Evolutionary conservation across 1,140 invertebrate species (phyloP).

Genomic region (Drosophila mauritiana): DNA sequence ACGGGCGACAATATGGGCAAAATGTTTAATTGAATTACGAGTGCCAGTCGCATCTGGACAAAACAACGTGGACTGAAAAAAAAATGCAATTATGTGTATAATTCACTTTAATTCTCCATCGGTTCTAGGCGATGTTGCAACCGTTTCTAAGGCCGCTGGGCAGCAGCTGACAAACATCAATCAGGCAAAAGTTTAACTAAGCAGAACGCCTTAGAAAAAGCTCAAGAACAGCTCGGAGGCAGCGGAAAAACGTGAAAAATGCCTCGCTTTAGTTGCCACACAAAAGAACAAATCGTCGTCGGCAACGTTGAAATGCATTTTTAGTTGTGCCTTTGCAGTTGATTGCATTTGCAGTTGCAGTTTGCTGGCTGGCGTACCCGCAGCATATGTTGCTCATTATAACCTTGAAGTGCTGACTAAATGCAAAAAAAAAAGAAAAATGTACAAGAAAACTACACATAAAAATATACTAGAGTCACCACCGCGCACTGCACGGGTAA

Average conservation of each 20-base stretch:
- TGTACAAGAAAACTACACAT: constrained; percentile 32
- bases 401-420: constrained; percentile 70
- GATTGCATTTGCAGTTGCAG: constrained; percentile 60
- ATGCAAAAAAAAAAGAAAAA: constrained; percentile 38
- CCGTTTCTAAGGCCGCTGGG: constrained; percentile 58
- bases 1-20: constrained; percentile 55
- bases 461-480: constrained; percentile 43
- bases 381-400: constrained; percentile 75
- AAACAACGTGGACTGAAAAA: constrained; percentile 10
- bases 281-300: constrained; percentile 70
- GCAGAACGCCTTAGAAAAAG: constrained; percentile 69
- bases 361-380: constrained; percentile 24
- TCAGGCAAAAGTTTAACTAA: constrained; percentile 71
- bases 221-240: constrained; percentile 62
- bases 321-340: constrained; percentile 60
- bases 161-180: constrained; percentile 78
- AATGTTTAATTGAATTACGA: constrained; percentile 78
- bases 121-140: constrained; percentile 52
- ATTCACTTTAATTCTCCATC: constrained; percentile 72
- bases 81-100: constrained; percentile 66
- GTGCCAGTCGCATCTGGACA: constrained; percentile 51
- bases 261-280: constrained; percentile 54
- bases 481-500: constrained; percentile 14
- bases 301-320: constrained; percentile 59
- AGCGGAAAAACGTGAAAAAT: constrained; percentile 78